A percentile compares a stretch with the other conserved stretches of the same genome.
These are phyloP conservation scores for Amniataba percoides DNA, from an alignment of 2,797 vertebrate genomes.

Conservation along the genomic window DNA sequence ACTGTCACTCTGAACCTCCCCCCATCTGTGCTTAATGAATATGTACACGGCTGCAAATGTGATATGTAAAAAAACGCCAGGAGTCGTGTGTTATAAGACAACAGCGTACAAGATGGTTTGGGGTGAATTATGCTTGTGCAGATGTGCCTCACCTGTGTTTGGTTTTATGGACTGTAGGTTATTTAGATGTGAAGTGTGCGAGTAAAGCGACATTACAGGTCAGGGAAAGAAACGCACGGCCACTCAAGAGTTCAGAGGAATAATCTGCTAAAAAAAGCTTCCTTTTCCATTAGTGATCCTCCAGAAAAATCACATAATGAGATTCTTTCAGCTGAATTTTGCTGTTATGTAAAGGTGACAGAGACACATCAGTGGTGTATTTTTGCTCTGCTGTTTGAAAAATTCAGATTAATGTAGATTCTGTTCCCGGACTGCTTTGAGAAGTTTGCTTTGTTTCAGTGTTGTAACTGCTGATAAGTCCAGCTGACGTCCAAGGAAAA, in stretches of 20 bases:
- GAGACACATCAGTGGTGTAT: neutral
- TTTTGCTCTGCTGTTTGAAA: too few relatives aligned
- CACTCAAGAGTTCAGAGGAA: too few relatives aligned
- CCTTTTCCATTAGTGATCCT: neutral
- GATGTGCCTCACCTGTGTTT: neutral
- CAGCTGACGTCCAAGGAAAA: too few relatives aligned
- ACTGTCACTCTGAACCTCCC: neutral
- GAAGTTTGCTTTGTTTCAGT: too few relatives aligned
- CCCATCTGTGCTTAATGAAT: conserved; percentile 29
- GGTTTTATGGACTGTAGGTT: neutral
- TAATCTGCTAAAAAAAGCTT: neutral
- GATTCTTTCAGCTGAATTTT: neutral
- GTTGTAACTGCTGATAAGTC: too few relatives aligned
- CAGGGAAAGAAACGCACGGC: neutral
- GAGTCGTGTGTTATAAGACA: conserved; percentile 6
- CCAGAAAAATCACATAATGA: neutral
- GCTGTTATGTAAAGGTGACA: neutral
- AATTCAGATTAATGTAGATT: too few relatives aligned
- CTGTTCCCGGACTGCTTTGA: too few relatives aligned
- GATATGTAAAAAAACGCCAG: neutral
- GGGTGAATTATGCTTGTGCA: neutral
- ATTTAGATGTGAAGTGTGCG: neutral
- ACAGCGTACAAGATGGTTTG: neutral
- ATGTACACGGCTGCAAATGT: conserved; percentile 17
- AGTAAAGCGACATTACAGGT: neutral